These are phyloP conservation scores for Lysandra bellargus DNA, from an alignment of 2,888 invertebrate species.

Conservation along the genomic window DNA sequence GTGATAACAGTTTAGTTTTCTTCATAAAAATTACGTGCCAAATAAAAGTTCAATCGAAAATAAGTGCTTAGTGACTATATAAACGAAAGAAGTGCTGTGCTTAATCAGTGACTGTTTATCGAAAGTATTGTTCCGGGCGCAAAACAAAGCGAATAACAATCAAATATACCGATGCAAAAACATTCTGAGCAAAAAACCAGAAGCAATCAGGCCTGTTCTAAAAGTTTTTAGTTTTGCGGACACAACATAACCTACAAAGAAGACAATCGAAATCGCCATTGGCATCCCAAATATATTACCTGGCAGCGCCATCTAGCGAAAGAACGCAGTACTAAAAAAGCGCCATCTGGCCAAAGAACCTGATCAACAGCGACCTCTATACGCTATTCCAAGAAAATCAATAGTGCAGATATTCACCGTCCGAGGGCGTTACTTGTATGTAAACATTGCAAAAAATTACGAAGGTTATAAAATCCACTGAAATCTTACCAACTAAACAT, in stretches of 20 bases:
- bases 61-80: background rate
- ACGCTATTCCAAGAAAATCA: background rate
- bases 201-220: background rate
- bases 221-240: background rate
- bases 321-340: background rate
- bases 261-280: background rate
- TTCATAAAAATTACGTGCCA: too few species aligned
- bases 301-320: too few species aligned
- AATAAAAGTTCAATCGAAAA: background rate
- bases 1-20: background rate
- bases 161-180: background rate
- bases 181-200: background rate
- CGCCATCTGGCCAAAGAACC: background rate
- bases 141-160: background rate
- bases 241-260: background rate
- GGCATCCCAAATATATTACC: background rate
- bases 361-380: background rate
- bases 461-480: background rate
- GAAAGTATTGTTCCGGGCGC: background rate
- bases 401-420: background rate
- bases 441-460: background rate
- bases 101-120: background rate
- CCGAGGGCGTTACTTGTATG: background rate
- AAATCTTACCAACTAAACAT: conserved; percentile 27
- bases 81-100: background rate